Conservation (phyloP, 2,113 vertebrate genomes). For the Megaptera novaeangliae region DNA sequence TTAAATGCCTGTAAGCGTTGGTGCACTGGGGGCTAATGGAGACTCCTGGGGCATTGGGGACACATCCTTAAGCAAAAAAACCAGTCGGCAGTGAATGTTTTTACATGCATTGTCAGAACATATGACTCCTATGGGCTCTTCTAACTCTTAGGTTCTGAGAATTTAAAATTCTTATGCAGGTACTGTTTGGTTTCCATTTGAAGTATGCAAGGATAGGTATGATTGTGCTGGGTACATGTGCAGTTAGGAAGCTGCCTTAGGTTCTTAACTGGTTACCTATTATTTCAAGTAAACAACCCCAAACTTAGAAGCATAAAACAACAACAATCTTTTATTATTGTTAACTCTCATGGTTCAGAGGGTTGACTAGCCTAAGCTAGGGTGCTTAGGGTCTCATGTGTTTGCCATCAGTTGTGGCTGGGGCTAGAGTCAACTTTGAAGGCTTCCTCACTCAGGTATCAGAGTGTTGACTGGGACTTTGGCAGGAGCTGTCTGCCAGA, state of each 20-base stretch:
- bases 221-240: background rate
- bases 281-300: background rate
- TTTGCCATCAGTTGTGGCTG: background rate
- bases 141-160: background rate
- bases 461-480: background rate
- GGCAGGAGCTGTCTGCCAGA: background rate
- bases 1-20: background rate
- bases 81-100: background rate
- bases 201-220: background rate
- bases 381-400: background rate
- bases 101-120: background rate
- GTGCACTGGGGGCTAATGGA: fast-evolving
- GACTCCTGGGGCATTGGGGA: background rate
- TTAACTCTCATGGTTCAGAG: background rate
- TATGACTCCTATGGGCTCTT: background rate
- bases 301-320: background rate
- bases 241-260: background rate
- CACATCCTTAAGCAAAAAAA: background rate
- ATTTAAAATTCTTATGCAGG: background rate
- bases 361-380: background rate
- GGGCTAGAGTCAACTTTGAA: background rate
- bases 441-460: background rate
- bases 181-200: background rate
- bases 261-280: background rate
- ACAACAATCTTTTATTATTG: background rate